These are phyloP conservation scores for Allacma fusca DNA, from an alignment of 2,888 invertebrate species.

Conservation along the genomic window DNA sequence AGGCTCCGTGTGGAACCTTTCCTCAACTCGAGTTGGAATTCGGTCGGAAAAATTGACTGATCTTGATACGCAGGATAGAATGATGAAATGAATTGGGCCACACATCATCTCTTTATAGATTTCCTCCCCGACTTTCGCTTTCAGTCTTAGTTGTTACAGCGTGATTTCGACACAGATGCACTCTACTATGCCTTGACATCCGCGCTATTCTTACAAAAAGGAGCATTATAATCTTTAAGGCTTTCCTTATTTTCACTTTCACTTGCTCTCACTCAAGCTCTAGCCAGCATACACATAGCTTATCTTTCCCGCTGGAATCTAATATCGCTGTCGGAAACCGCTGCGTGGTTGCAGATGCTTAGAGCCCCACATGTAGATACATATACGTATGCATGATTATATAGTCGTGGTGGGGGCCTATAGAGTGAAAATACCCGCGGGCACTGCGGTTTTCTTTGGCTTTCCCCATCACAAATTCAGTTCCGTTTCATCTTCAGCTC, in stretches of 20 bases:
- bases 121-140: conserved; percentile 16
- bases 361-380: background rate
- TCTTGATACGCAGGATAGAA: conserved; percentile 33
- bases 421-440: conserved; percentile 41
- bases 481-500: conserved; percentile 44
- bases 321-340: background rate
- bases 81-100: conserved; percentile 40
- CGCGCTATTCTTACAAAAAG: background rate
- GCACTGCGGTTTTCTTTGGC: conserved; percentile 50
- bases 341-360: background rate
- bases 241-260: background rate
- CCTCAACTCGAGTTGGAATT: background rate
- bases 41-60: conserved; percentile 37
- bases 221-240: too few species aligned
- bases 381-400: conserved; percentile 2
- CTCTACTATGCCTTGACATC: background rate
- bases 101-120: conserved; percentile 31
- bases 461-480: conserved; percentile 46
- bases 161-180: background rate
- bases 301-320: background rate
- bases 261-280: background rate
- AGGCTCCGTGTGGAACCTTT: background rate
- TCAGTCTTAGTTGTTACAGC: conserved; percentile 7
- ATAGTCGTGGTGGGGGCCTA: background rate
- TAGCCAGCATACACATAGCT: background rate